Conservation (phyloP, 1,140 invertebrate species). For the Drosophila lowei region DNA sequence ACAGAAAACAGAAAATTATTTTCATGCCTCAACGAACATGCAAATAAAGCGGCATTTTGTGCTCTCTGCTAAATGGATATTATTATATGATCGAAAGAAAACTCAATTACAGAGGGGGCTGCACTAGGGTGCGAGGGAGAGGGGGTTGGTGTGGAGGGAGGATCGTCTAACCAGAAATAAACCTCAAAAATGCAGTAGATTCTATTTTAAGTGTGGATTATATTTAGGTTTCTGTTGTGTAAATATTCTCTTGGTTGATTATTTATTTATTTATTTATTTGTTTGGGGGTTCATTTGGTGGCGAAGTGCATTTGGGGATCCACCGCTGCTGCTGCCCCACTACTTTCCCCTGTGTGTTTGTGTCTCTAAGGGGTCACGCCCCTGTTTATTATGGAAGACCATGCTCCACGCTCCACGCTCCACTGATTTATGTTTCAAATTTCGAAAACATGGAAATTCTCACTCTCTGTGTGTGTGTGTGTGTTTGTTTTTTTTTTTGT, state of each 20-base stretch:
- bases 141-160: background rate
- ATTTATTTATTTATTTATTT: constrained; percentile 42
- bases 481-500: constrained; percentile 38
- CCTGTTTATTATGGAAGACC: constrained; percentile 72
- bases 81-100: constrained; percentile 68
- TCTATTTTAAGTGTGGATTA: constrained; percentile 38
- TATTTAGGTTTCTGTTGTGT: constrained; percentile 25
- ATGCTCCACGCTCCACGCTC: constrained; percentile 46
- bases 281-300: background rate
- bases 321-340: background rate
- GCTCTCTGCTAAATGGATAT: constrained; percentile 52
- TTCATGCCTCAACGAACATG: constrained; percentile 66
- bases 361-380: constrained; percentile 17
- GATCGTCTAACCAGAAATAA: constrained; percentile 33
- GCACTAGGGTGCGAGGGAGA: background rate
- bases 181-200: constrained; percentile 54
- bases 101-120: constrained; percentile 49
- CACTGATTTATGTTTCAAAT: constrained; percentile 76
- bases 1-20: constrained; percentile 46
- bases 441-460: constrained; percentile 62
- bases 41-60: constrained; percentile 40
- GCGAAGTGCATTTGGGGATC: constrained; percentile 11
- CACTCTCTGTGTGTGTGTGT: constrained; percentile 8
- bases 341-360: constrained; percentile 2
- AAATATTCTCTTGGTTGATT: constrained; percentile 32